phyloP scores from a whole-genome alignment of 2,113 vertebrate species.

The Poeciliopsis prolifica region DNA sequence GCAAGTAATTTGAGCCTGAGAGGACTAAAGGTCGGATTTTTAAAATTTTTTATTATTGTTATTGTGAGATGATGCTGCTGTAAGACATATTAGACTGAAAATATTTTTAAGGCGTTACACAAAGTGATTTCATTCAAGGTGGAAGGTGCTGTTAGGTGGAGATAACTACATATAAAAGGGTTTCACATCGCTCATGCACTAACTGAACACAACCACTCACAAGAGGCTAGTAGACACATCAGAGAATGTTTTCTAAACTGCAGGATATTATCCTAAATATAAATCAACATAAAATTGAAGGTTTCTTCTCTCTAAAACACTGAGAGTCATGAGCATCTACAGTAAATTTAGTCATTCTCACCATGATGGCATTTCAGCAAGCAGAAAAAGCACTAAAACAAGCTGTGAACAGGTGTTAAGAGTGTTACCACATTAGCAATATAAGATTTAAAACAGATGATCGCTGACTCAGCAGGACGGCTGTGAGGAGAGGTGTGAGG shows the following conservation, averaged over 20 bases:
- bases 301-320: constrained; percentile 15
- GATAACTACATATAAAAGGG: not conserved
- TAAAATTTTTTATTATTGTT: not conserved
- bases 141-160: not conserved
- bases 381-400: constrained; percentile 61
- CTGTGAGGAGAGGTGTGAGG: constrained; percentile 16
- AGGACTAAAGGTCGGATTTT: not conserved
- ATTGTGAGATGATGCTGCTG: not conserved
- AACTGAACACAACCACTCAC: not conserved
- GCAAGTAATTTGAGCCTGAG: no score
- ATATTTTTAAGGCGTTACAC: not conserved
- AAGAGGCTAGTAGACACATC: not conserved
- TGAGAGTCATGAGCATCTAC: constrained; percentile 37
- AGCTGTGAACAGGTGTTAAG: constrained; percentile 49
- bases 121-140: not conserved
- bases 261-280: not conserved
- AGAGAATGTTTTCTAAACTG: not conserved
- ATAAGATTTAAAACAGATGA: constrained; percentile 1
- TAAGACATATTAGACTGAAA: not conserved
- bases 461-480: not conserved
- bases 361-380: constrained; percentile 58
- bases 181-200: not conserved
- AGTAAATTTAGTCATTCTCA: constrained; percentile 55
- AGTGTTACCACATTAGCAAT: not conserved
- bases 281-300: not conserved